phyloP scores from a whole-genome alignment of 2,113 vertebrate genomes.

The Butastur rufipennis region DNA sequence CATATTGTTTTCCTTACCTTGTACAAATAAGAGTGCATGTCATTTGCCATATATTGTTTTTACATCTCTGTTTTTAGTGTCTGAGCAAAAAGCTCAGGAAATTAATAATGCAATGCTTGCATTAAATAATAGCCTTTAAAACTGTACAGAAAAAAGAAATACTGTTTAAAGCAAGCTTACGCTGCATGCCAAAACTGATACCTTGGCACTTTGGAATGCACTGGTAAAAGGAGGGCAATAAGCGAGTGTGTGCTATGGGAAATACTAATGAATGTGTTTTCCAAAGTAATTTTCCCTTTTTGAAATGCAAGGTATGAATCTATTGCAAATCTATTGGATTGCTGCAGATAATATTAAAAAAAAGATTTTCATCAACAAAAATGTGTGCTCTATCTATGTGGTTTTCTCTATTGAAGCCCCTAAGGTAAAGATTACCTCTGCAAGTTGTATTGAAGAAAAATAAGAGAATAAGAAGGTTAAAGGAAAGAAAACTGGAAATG shows the following conservation, averaged over 20 bases:
- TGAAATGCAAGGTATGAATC: not conserved
- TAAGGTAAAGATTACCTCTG: not conserved
- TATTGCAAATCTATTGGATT: not conserved
- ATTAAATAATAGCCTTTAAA: not conserved
- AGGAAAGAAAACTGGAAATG: not conserved
- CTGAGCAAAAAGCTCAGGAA: not conserved
- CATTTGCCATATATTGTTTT: not conserved
- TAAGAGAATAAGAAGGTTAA: not conserved
- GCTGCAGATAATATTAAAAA: not conserved
- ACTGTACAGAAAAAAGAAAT: not conserved
- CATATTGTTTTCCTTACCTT: not conserved
- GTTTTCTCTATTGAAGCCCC: not conserved
- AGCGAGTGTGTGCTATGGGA: not conserved
- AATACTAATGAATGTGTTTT: not conserved
- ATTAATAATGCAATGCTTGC: not conserved
- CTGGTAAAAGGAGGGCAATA: not conserved
- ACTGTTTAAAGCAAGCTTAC: not conserved
- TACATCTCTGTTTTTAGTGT: not conserved
- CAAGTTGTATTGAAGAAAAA: not conserved
- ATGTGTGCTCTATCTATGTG: fast-evolving
- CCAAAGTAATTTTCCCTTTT: not conserved
- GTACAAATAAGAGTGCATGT: not conserved
- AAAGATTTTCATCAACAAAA: not conserved
- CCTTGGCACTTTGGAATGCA: not conserved
- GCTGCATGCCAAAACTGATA: not conserved